A percentile compares a stretch with the other conserved stretches of the same genome.
Conservation (phyloP, 2,797 vertebrate genomes). For the Hybognathus amarus region DNA sequence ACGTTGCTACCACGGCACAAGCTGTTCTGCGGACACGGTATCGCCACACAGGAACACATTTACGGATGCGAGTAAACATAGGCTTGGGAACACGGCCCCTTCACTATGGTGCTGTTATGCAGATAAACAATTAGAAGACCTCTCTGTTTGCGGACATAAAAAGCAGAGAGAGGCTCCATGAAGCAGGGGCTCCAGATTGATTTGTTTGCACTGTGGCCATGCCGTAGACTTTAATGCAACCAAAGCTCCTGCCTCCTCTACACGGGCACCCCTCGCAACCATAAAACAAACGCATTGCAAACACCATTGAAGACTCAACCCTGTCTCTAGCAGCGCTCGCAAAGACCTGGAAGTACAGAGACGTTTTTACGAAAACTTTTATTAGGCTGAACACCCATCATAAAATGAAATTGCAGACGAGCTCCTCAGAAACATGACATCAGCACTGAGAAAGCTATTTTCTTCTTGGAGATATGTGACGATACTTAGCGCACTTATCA, state of each 20-base stretch:
- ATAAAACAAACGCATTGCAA: constrained; percentile 78
- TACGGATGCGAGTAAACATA: constrained; percentile 54
- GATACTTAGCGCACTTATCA: constrained; percentile 30
- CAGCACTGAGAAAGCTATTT: constrained; percentile 23
- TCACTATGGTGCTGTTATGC: constrained; percentile 54
- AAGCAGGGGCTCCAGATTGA: constrained; percentile 71
- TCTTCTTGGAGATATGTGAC: constrained; percentile 36
- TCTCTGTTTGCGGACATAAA: constrained; percentile 75
- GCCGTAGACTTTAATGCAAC: constrained; percentile 75
- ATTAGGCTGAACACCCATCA: constrained; percentile 25
- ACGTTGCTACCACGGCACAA: constrained; percentile 11
- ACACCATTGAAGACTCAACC: constrained; percentile 63
- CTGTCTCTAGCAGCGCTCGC: background rate
- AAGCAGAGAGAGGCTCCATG: constrained; percentile 69
- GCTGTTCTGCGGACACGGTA: constrained; percentile 21
- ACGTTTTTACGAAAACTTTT: constrained; percentile 36
- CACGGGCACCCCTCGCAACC: constrained; percentile 74
- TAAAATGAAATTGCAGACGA: constrained; percentile 4
- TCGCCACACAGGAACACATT: constrained; percentile 46
- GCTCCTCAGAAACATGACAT: constrained; percentile 22
- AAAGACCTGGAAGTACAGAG: constrained; percentile 11
- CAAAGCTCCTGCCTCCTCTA: constrained; percentile 77
- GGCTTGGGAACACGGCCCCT: constrained; percentile 28
- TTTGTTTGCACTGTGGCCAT: constrained; percentile 73
- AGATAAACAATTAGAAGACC: constrained; percentile 65